Conservation (phyloP, 2,113 vertebrate species). For the Greenwoodochromis staneri region DNA sequence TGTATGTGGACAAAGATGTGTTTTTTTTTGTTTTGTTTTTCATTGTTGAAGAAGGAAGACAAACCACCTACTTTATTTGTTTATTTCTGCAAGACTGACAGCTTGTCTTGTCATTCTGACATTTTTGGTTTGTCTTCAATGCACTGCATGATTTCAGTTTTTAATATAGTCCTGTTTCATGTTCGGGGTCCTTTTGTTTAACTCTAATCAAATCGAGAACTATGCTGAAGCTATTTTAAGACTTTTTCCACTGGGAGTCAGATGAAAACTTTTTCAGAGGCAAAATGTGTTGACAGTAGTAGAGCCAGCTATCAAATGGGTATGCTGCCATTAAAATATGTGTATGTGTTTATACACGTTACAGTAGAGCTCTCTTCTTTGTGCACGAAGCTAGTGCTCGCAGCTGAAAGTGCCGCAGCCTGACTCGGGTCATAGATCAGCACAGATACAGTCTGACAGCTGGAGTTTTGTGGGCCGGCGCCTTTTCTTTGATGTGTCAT, state of each 20-base stretch:
- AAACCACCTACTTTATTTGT: background rate
- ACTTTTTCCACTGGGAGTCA: background rate
- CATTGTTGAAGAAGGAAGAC: background rate
- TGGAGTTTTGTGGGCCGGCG: background rate
- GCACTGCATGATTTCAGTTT: background rate
- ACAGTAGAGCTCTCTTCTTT: background rate
- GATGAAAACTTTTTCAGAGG: background rate
- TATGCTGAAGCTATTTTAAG: slow-evolving; percentile 3
- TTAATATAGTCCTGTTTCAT: background rate
- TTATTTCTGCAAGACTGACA: background rate
- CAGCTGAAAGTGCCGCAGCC: background rate
- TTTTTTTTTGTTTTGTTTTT: background rate
- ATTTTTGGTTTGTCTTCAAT: background rate
- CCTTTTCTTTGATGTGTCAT: slow-evolving; percentile 55
- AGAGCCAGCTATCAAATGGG: background rate
- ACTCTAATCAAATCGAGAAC: background rate
- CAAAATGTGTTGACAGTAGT: background rate
- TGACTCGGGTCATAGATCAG: slow-evolving; percentile 7
- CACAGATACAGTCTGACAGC: slow-evolving; percentile 12
- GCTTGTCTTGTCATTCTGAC: background rate
- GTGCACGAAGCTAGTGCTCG: background rate
- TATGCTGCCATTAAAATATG: background rate
- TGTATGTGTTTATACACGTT: background rate
- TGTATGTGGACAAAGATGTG: background rate
- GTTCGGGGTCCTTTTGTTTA: background rate